Evolutionary conservation across 2,113 vertebrate species (phyloP), one percentile per base, ranked within the genome.

Genomic region (Bubo scandiacus): DNA sequence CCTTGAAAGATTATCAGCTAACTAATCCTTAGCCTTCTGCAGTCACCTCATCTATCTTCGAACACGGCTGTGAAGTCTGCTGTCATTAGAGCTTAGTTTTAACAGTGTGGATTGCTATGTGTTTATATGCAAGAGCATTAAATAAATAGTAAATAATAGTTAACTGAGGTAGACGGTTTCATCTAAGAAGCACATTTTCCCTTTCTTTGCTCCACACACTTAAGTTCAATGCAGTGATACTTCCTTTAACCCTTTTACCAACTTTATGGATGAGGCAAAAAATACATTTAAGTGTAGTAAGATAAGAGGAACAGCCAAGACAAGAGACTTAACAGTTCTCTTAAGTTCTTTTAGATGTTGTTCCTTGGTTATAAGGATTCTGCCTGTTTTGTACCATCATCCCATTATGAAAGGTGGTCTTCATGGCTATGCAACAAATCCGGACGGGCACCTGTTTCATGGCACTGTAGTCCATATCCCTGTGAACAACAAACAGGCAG

Each of bases 181-280:
- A 74, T 43, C 40, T 9, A 29, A 57, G 19, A 8, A 67, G 20
- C 5, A 18, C 5, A 3, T 52, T 81, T 71, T 12, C 29, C 21
- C 22, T 26, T 81, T 34, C 55, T 81, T 63, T 79, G 27, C 3
- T 21, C 12, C 5, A 10, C 30, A 58, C 2, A 1, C 52, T 38
- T 12, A 6, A 17, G 12, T 27, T 63, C 51, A 59, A 9, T 1
- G n/a, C 29, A 74, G 42, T 4, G 42, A 63, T 8, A 47, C 21
- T 11, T 36, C 40, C 45, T 79, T 58, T n/a, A 66, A 62, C 15
- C 27, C 29, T 40, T 54, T 61, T 21, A 10, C 3, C 26, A 42
- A 15, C 19, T 16, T 49, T 9, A 30, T 6, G 38, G 21, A 40
- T 0, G 3, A 65, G 5, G 4, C 25, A 71, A 6, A 17, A n/a